A percentile compares a stretch with the other conserved stretches of the same genome.
Evolutionary conservation across 2,113 vertebrate genomes (phyloP).

Genomic region (Lasiurus borealis): DNA sequence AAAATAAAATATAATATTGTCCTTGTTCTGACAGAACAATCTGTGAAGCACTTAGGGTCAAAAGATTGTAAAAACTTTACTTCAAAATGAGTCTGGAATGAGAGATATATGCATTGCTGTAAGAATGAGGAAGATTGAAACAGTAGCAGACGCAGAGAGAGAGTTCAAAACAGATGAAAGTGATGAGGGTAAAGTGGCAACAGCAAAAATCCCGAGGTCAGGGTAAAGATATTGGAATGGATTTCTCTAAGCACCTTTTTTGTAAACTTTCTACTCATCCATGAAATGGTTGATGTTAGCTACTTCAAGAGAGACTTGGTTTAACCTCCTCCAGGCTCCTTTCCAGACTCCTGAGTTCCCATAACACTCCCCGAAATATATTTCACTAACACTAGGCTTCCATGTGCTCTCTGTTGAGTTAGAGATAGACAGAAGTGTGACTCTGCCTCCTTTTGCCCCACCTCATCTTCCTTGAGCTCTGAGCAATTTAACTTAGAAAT

Average conservation of each 20-base stretch:
- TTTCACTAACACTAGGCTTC: background rate
- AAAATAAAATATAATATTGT: slow-evolving; percentile 23
- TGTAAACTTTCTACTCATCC: background rate
- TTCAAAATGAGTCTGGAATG: background rate
- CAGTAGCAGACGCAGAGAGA: background rate
- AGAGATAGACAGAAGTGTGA: background rate
- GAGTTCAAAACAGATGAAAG: background rate
- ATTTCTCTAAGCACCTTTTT: background rate
- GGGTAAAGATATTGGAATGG: too few species aligned
- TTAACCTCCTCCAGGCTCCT: background rate
- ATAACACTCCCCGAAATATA: background rate
- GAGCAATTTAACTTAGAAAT: background rate
- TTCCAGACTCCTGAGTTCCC: background rate
- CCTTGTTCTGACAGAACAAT: background rate
- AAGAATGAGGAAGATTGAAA: background rate
- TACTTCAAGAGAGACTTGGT: background rate
- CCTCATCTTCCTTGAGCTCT: background rate
- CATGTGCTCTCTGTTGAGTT: background rate
- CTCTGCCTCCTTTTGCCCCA: rapidly evolving
- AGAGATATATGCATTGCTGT: background rate
- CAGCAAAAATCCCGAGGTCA: background rate
- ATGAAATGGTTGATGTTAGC: background rate
- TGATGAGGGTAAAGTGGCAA: background rate
- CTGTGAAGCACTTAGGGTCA: background rate
- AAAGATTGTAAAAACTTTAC: background rate